These are phyloP conservation scores for Platichthys stellatus DNA, from an alignment of 2,113 vertebrate species.

Conservation along the genomic window DNA sequence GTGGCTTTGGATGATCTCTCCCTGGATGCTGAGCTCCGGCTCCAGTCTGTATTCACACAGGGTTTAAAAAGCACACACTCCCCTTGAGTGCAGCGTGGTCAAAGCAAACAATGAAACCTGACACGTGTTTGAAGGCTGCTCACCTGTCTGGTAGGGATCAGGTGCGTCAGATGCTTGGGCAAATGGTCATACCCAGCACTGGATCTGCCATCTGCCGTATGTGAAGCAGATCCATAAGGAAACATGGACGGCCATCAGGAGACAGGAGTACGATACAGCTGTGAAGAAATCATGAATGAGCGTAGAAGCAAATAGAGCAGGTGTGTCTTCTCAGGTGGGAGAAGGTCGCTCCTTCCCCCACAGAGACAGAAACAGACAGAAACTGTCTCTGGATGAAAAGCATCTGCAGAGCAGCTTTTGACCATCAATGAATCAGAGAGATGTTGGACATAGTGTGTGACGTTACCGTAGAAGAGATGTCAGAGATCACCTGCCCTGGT, in stretches of 20 bases:
- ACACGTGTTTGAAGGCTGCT: slow-evolving; percentile 65
- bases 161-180: slow-evolving; percentile 9
- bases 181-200: background rate
- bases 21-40: background rate
- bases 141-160: slow-evolving; percentile 40
- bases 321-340: background rate
- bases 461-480: background rate
- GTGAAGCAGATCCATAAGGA: too few relatives aligned
- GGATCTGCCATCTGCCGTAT: too few relatives aligned
- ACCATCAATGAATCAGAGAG: background rate
- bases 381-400: background rate
- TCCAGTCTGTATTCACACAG: background rate
- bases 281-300: background rate
- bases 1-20: background rate
- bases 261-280: background rate
- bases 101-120: background rate
- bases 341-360: background rate
- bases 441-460: background rate
- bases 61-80: background rate
- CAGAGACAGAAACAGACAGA: too few relatives aligned
- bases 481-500: background rate
- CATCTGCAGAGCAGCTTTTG: background rate
- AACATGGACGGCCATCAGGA: too few relatives aligned
- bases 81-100: background rate
- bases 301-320: background rate